Evolutionary conservation across 2,113 vertebrate genomes (phyloP), one percentile per base, ranked within the genome.

Genomic region (Benitochromis conjunctus): DNA sequence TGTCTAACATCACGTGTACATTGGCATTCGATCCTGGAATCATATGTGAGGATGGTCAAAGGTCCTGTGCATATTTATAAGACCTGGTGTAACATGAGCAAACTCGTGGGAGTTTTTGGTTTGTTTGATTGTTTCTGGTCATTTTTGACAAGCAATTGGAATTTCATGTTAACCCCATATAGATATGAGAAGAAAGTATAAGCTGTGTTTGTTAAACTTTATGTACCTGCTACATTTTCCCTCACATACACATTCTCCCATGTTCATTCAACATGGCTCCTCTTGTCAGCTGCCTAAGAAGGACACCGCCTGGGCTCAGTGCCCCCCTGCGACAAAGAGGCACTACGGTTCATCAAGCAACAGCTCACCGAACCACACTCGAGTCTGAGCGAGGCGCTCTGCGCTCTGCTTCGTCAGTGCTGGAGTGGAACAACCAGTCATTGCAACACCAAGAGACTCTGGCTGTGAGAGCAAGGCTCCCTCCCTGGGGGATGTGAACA

Each of bases 371-470:
- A 83, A 34, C 51, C 36, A 76, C 69, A 86, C 86, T 91, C 21
- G 51, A 83, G 83, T 43, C 78, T 86, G 51, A 79, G 83, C 88
- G 86, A 88, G 79, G 31, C 10, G 9, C 69, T 51, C 43, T 51
- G 41, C 80, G 43, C 69, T 16, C 74, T 71, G 62, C 26, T 51
- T 76, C 21, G 83, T 66, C 48, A 24, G 21, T 9, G 16, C 82
- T 80, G 9, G 56, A 90, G 81, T 86, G 88, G 79, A 88, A 81
- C 83, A 83, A 43, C 54, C 58, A 43, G 43, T 86, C 34, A 13
- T 55, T 13, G 2, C 60, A 62, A 62, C 62, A 83, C 43, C 6
- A 41, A 89, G 86, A 85, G 90, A 82, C 71, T 81, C 56, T 2
- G 7, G 74, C 66, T 31, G 36, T 57, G 43, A 91, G 88, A 82